Evolutionary conservation across 1,140 invertebrate genomes (phyloP).

Genomic region (Ridgeia piscesae): DNA sequence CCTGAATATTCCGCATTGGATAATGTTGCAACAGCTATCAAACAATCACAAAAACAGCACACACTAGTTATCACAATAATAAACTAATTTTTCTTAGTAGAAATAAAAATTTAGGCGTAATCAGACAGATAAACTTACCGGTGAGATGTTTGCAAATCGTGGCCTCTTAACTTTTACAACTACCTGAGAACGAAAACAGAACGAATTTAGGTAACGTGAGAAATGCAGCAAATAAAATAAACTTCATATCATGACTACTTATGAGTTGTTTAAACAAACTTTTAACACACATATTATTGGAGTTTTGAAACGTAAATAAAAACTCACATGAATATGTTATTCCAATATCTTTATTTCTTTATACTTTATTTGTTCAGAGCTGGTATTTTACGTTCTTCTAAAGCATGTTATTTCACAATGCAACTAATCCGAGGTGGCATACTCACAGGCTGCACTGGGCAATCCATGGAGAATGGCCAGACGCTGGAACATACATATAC

Average conservation of each 20-base stretch:
- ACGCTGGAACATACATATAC: slow-evolving; percentile 15
- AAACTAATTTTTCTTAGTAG: neutral
- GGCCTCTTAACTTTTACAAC: slow-evolving; percentile 2
- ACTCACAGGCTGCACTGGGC: slow-evolving; percentile 10
- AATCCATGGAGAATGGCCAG: slow-evolving; percentile 11
- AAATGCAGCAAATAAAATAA: neutral
- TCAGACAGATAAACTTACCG: neutral
- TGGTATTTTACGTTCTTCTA: neutral
- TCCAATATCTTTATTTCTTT: no score
- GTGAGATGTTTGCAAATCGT: slow-evolving; percentile 9
- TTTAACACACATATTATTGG: no score
- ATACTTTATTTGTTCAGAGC: neutral
- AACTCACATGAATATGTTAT: no score
- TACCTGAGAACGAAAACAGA: neutral
- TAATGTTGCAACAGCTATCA: no score
- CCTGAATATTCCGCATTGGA: no score
- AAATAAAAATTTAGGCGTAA: neutral
- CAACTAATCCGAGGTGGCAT: neutral
- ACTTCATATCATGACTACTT: neutral
- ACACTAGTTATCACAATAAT: no score
- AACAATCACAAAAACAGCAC: no score
- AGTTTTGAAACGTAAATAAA: no score
- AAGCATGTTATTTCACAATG: neutral
- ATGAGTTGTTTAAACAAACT: neutral
- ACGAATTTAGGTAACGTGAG: neutral